Evolutionary conservation across 1,140 invertebrate genomes (phyloP), one percentile per base, ranked within the genome.

Genomic region (Maconellicoccus hirsutus): DNA sequence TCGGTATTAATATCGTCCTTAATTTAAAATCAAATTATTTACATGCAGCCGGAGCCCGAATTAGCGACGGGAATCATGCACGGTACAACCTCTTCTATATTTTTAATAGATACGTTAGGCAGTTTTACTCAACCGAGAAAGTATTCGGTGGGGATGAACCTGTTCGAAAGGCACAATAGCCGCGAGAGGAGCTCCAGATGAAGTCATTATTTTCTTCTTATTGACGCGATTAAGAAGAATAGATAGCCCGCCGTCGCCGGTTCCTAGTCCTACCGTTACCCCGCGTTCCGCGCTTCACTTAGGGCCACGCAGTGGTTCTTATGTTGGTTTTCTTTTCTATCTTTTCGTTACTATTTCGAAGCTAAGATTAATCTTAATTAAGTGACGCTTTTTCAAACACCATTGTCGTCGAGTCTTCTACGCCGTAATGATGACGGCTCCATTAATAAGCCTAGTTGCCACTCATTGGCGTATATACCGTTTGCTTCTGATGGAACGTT

Each of bases 171-270:
- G 61, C 25, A 66, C 61, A 66, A 66, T 66, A 66, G 61, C 22
- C 61, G 52, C 29, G 29, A 33, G 42, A 52, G 25, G 19, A 66
- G 61, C 25, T 66, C 61, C 61, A 66, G 61, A 66, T 66, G 61
- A 66, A 66, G 61, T 66, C 61, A 66, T 66, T 66, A 66, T 66
- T 66, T 66, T 66, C 25, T 66, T 66, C 61, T 66, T 66, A 66
- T 66, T 66, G 61, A 66, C 61, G 61, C 61, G 25, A 66, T 66
- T 66, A 66, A 66, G 61, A 19, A 66, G 61, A 66, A 66, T 66
- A 66, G 61, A 66, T 66, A 23, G 61, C 61, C 61, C 61, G 21
- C 22, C 10, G 61, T 16, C 61, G 61, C 21, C 42, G 16, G 6
- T 12, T 6, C 42, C 42, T 8, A 2, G 6, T 8, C n/a, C n/a